These are phyloP conservation scores for Halesus radiatus DNA, from an alignment of 1,140 invertebrate genomes.

Conservation along the genomic window DNA sequence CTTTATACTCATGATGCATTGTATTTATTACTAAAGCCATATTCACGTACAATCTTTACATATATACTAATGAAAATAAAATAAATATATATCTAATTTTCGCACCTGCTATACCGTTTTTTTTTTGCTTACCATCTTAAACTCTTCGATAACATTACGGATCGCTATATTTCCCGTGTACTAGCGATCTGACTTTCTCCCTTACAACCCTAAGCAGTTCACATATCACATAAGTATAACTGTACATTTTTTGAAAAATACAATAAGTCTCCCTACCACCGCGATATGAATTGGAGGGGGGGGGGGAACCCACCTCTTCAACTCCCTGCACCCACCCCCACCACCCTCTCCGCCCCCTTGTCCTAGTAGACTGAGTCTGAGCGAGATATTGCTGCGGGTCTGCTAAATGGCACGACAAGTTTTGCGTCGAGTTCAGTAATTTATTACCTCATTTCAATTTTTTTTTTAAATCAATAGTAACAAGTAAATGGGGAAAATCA, in stretches of 20 bases:
- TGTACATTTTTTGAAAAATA: conserved; percentile 58
- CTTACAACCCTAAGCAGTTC: neutral
- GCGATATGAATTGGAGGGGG: conserved; percentile 42
- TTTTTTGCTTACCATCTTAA: too few species aligned
- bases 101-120: too few species aligned
- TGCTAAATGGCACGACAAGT: neutral
- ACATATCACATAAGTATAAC: conserved; percentile 6
- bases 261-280: conserved; percentile 54
- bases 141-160: too few species aligned
- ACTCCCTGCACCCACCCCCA: neutral
- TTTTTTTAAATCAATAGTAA: neutral
- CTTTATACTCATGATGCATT: too few species aligned
- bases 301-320: conserved; percentile 17
- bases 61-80: too few species aligned
- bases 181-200: neutral
- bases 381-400: conserved; percentile 56
- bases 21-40: too few species aligned
- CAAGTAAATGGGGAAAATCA: neutral
- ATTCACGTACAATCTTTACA: too few species aligned
- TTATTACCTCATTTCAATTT: conserved; percentile 2
- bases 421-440: conserved; percentile 37
- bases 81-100: too few species aligned
- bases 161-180: too few species aligned
- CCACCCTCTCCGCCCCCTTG: conserved; percentile 24
- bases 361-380: conserved; percentile 52